A percentile compares a stretch with the other conserved stretches of the same genome.
These are phyloP conservation scores for Carassius carassius DNA, from an alignment of 2,113 vertebrate genomes.

Conservation along the genomic window DNA sequence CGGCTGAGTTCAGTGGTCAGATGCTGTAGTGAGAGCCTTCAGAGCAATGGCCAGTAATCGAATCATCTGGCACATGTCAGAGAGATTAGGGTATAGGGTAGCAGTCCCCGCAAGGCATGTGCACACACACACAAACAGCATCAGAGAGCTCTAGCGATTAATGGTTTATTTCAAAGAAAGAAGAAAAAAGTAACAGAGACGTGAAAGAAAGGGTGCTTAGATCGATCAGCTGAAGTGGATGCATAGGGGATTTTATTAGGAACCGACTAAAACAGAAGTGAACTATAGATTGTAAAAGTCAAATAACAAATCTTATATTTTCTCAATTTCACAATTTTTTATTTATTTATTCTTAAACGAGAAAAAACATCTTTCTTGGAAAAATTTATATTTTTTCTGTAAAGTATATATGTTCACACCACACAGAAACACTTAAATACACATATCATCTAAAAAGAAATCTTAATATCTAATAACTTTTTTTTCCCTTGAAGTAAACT, in stretches of 20 bases:
- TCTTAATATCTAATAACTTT: no score
- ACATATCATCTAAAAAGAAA: no score
- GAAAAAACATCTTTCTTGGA: no score
- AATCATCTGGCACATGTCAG: slow-evolving; percentile 82
- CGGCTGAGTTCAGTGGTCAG: slow-evolving; percentile 17
- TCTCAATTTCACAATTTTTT: no score
- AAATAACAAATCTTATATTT: neutral
- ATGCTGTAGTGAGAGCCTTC: slow-evolving; percentile 59
- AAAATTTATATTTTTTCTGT: no score
- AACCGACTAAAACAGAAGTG: neutral
- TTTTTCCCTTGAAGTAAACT: no score
- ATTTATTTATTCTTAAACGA: no score
- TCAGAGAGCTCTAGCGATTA: neutral
- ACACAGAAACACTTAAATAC: no score
- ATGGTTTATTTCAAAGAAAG: slow-evolving; percentile 6
- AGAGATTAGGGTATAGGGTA: slow-evolving; percentile 86
- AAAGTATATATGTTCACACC: no score
- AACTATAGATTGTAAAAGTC: neutral
- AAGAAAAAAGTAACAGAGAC: slow-evolving; percentile 47
- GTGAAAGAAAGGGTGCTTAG: slow-evolving; percentile 51
- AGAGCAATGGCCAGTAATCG: slow-evolving; percentile 78
- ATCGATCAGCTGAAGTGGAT: slow-evolving; percentile 35
- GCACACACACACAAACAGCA: slow-evolving; percentile 52
- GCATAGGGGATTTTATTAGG: neutral
- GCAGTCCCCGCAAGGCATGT: slow-evolving; percentile 75